Evolutionary conservation across 2,113 vertebrate genomes (phyloP).

Genomic region (Clarias batrachus): DNA sequence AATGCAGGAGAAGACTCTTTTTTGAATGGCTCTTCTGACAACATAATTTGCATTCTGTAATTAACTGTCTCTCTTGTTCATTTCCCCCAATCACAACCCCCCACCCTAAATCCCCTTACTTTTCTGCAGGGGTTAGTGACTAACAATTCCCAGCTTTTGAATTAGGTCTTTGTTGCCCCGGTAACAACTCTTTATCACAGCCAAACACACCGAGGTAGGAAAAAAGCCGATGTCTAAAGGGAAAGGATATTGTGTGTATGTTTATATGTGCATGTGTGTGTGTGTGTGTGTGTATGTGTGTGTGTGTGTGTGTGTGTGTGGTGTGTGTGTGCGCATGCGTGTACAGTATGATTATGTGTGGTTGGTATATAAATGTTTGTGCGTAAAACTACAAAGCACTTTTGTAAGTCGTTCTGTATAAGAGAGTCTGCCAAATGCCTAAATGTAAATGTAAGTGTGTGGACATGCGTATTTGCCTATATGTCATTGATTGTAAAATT

Average conservation of each 20-base stretch:
- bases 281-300: conserved; percentile 16
- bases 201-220: conserved; percentile 54
- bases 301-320: conserved; percentile 1
- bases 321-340: too few relatives aligned
- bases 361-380: too few relatives aligned
- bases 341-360: too few relatives aligned
- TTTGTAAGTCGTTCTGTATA: too few relatives aligned
- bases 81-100: not conserved
- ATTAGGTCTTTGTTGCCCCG: conserved; percentile 57
- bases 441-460: too few relatives aligned
- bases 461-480: not conserved
- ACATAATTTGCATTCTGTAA: conserved; percentile 76
- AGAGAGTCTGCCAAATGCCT: too few relatives aligned
- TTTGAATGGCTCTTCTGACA: conserved; percentile 67
- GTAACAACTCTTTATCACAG: conserved; percentile 60
- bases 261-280: conserved; percentile 23
- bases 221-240: conserved; percentile 49
- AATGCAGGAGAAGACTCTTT: conserved; percentile 55
- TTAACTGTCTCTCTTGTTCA: conserved; percentile 67
- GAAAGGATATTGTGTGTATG: conserved; percentile 20
- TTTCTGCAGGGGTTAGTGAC: conserved; percentile 53
- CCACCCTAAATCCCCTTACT: conserved; percentile 33
- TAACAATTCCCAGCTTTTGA: conserved; percentile 56
- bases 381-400: too few relatives aligned
- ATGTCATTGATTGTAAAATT: not conserved